Conservation (phyloP, 2,888 invertebrate genomes). For the Leptopterna dolabrata region DNA sequence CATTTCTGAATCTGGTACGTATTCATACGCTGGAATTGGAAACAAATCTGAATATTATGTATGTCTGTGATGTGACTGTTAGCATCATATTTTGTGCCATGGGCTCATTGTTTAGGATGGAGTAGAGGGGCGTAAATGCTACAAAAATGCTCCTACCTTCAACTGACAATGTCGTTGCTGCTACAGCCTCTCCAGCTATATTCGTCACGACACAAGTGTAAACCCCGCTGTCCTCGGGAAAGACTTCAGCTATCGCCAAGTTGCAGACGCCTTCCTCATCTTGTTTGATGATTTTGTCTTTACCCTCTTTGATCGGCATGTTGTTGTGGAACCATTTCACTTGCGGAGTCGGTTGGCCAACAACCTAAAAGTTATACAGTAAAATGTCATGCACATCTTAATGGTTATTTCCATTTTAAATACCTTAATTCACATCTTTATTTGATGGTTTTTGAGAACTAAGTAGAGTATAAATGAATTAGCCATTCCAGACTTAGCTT, state of each 20-base stretch:
- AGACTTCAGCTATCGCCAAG: conserved; percentile 85
- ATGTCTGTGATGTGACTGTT: background rate
- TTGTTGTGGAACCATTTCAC: conserved; percentile 85
- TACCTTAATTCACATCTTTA: too few species aligned
- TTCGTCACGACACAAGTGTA: conserved; percentile 87
- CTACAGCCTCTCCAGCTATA: conserved; percentile 83
- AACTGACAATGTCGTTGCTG: conserved; percentile 80
- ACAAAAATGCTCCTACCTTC: conserved; percentile 74
- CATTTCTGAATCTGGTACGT: conserved; percentile 87
- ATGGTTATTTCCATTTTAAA: too few species aligned
- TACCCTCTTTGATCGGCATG: conserved; percentile 77
- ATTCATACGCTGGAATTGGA: conserved; percentile 82
- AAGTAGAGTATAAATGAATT: too few species aligned
- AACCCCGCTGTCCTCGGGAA: conserved; percentile 89
- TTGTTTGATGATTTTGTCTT: conserved; percentile 77
- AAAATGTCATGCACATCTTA: background rate
- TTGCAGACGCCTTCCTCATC: conserved; percentile 83
- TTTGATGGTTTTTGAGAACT: too few species aligned
- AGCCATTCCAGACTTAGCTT: too few species aligned
- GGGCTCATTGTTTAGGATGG: too few species aligned
- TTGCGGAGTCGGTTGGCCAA: conserved; percentile 82
- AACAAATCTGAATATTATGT: conserved; percentile 64
- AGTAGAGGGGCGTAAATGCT: too few species aligned
- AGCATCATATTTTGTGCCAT: background rate
- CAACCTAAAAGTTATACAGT: conserved; percentile 67